A percentile compares a stretch with the other conserved stretches of the same genome.
These are phyloP conservation scores for Piscicola geometra DNA, from an alignment of 2,888 invertebrate species.

Conservation along the genomic window DNA sequence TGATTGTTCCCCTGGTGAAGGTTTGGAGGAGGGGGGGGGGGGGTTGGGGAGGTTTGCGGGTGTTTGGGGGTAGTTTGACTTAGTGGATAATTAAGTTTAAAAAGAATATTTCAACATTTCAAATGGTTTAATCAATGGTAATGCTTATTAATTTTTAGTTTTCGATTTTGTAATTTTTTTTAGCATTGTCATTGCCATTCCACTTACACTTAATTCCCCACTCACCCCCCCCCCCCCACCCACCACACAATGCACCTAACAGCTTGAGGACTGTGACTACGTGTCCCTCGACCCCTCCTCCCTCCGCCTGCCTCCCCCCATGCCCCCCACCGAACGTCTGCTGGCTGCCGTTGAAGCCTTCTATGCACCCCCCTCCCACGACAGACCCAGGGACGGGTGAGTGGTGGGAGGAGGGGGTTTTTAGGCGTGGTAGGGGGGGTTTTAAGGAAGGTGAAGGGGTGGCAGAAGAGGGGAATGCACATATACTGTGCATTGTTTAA, in stretches of 20 bases:
- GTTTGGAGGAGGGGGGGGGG: conserved; percentile 56
- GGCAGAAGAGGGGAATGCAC: too few species aligned
- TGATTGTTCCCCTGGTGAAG: conserved; percentile 94
- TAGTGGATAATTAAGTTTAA: too few species aligned
- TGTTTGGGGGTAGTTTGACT: too few species aligned
- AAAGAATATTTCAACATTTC: too few species aligned
- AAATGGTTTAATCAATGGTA: too few species aligned
- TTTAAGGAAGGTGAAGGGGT: too few species aligned
- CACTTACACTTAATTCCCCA: not conserved
- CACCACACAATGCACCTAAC: too few species aligned
- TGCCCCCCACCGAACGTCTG: conserved; percentile 86
- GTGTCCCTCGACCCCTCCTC: conserved; percentile 80
- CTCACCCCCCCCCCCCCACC: not conserved
- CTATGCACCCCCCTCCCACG: conserved; percentile 88
- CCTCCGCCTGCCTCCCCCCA: conserved; percentile 87
- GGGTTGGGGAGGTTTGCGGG: too few species aligned
- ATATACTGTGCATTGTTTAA: too few species aligned
- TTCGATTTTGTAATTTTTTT: not conserved
- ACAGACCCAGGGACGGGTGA: conserved; percentile 76
- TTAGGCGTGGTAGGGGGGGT: too few species aligned
- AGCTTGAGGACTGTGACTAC: conserved; percentile 84
- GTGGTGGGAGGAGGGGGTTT: too few species aligned
- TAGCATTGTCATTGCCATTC: not conserved
- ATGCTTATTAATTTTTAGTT: too few species aligned
- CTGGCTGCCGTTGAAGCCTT: conserved; percentile 91